Percentiles rank a stretch among this genome's conserved stretches.
Conservation (phyloP, 2,888 invertebrate species). For the Drosophila aldrichi region DNA sequence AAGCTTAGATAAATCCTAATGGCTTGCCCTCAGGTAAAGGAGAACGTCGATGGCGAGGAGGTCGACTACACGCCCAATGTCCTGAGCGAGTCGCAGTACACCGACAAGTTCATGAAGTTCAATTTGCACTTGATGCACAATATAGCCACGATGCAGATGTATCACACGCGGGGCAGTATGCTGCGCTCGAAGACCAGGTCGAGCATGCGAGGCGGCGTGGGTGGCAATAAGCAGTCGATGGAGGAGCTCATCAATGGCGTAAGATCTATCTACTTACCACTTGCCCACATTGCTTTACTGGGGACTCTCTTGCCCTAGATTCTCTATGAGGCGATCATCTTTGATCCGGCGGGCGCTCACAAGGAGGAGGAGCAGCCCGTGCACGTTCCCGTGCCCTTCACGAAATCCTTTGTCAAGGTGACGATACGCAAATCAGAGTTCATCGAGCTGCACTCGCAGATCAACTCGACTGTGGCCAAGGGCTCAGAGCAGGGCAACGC, state of each 20-base stretch:
- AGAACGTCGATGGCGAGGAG: slow-evolving; percentile 42
- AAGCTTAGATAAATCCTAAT: neutral
- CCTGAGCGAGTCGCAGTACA: slow-evolving; percentile 20
- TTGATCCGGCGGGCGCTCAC: neutral
- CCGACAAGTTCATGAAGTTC: slow-evolving; percentile 54
- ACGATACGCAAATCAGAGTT: slow-evolving; percentile 89
- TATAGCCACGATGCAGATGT: slow-evolving; percentile 8
- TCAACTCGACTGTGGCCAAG: slow-evolving; percentile 87
- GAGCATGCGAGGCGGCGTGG: slow-evolving; percentile 51
- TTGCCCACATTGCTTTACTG: no score
- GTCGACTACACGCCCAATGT: slow-evolving; percentile 76
- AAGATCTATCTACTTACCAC: neutral
- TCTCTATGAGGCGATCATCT: slow-evolving; percentile 39
- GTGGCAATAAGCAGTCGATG: slow-evolving; percentile 71
- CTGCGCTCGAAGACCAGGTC: slow-evolving; percentile 44
- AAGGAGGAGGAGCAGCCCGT: neutral
- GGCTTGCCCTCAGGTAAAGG: slow-evolving; percentile 46
- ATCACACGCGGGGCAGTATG: neutral
- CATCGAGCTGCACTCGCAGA: slow-evolving; percentile 87
- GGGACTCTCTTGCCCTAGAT: slow-evolving; percentile 32
- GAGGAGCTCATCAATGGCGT: slow-evolving; percentile 73
- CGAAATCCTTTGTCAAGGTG: slow-evolving; percentile 86
- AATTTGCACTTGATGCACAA: slow-evolving; percentile 34
- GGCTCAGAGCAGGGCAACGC: slow-evolving; percentile 87
- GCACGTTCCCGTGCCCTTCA: slow-evolving; percentile 33